phyloP scores from a whole-genome alignment of 35 echinoderm and acorn worm genomes.

The Hemicentrotus pulcherrimus region DNA sequence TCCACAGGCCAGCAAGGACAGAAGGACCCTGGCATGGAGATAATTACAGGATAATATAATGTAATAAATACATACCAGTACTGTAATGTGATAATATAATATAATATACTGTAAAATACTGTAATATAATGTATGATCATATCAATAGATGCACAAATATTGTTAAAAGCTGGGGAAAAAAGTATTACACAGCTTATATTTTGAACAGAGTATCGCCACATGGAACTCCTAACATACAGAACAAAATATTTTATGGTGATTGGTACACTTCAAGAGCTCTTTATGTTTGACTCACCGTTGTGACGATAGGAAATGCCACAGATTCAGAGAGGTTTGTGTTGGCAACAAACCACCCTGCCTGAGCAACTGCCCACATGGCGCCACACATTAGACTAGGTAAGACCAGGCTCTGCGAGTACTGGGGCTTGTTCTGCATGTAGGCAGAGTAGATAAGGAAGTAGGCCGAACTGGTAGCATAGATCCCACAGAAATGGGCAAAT shows the following conservation, averaged over 20 bases:
- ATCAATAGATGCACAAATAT: too few species aligned
- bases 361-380: constrained; percentile 84
- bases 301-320: constrained; percentile 88
- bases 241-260: neutral
- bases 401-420: constrained; percentile 63
- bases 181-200: too few species aligned
- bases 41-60: neutral
- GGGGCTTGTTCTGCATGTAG: constrained; percentile 81
- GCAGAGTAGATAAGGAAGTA: constrained; percentile 89
- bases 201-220: neutral
- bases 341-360: constrained; percentile 93
- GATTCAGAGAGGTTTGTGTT: constrained; percentile 68
- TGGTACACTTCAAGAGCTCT: neutral
- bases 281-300: constrained; percentile 72
- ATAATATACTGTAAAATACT: too few species aligned
- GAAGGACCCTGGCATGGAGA: constrained; percentile 69
- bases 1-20: constrained; percentile 83
- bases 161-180: too few species aligned
- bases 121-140: too few species aligned
- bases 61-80: too few species aligned
- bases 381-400: constrained; percentile 77
- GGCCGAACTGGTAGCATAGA: constrained; percentile 58
- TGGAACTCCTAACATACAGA: neutral
- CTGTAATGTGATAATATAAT: too few species aligned
- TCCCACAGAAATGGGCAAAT: constrained; percentile 85